Percentiles rank a stretch among this genome's conserved stretches.
Evolutionary conservation across 64 coral and sea anemone genomes (phyloP).

Genomic region (Montipora capricornis): DNA sequence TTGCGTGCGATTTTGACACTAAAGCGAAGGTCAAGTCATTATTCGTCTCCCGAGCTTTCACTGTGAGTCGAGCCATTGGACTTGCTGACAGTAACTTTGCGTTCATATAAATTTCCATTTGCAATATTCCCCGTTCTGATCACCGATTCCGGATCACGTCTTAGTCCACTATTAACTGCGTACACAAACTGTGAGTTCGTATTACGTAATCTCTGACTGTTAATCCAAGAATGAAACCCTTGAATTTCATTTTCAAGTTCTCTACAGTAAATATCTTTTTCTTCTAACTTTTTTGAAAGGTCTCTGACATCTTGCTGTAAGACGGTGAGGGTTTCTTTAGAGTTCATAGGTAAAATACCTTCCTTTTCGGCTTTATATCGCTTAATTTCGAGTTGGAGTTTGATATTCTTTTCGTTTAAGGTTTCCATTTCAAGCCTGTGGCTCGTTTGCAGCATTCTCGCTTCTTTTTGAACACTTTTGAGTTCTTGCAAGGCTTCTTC

Average conservation of each 20-base stretch:
- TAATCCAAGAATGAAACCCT: constrained; percentile 80
- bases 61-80: constrained; percentile 55
- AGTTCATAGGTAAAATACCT: constrained; percentile 60
- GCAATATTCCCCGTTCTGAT: constrained; percentile 77
- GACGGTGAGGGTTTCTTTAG: constrained; percentile 86
- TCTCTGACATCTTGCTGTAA: constrained; percentile 94
- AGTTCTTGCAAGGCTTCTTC: constrained; percentile 83
- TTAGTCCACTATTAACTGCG: constrained; percentile 28
- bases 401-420: constrained; percentile 70
- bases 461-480: constrained; percentile 76
- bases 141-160: constrained; percentile 68
- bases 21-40: constrained; percentile 15
- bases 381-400: constrained; percentile 76
- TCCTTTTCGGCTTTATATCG: constrained; percentile 69
- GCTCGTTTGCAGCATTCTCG: constrained; percentile 60
- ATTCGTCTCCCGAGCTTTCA: constrained; percentile 86
- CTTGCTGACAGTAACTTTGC: constrained; percentile 15
- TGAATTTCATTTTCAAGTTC: constrained; percentile 82
- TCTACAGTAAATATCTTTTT: constrained; percentile 79
- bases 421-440: constrained; percentile 78
- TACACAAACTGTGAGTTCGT: constrained; percentile 32
- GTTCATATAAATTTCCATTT: constrained; percentile 61
- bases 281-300: constrained; percentile 81
- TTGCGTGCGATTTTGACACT: neutral
- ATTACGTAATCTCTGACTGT: constrained; percentile 68